Evolutionary conservation across 2,888 invertebrate species (phyloP).

Genomic region (Dione vanillae): DNA sequence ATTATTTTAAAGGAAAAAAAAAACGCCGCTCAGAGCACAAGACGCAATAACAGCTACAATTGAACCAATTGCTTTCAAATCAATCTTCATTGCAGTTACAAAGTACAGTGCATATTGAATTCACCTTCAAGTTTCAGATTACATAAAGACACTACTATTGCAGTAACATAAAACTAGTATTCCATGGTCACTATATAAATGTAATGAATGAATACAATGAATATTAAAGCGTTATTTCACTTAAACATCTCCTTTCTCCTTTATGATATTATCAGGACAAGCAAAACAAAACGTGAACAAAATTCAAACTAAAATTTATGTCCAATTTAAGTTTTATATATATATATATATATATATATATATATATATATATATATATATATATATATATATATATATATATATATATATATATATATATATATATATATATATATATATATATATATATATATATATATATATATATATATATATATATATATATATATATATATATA

Average conservation of each 20-base stretch:
- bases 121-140: conserved; percentile 30
- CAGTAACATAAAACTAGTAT: conserved; percentile 25
- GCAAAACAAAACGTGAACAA: no score
- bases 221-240: not conserved
- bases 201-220: not conserved
- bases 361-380: no score
- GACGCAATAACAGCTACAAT: conserved; percentile 11
- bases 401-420: no score
- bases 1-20: not conserved
- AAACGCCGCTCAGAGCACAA: not conserved
- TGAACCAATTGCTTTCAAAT: conserved; percentile 18
- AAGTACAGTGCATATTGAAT: conserved; percentile 15
- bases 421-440: no score
- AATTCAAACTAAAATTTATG: no score
- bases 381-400: no score
- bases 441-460: no score
- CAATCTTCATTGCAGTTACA: conserved; percentile 23
- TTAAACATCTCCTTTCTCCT: not conserved
- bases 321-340: no score
- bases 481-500: no score
- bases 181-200: not conserved
- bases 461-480: no score
- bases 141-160: conserved; percentile 29
- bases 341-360: no score
- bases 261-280: no score